phyloP scores from a whole-genome alignment of 2,113 vertebrate species.

The Leptocoma aspasia region DNA sequence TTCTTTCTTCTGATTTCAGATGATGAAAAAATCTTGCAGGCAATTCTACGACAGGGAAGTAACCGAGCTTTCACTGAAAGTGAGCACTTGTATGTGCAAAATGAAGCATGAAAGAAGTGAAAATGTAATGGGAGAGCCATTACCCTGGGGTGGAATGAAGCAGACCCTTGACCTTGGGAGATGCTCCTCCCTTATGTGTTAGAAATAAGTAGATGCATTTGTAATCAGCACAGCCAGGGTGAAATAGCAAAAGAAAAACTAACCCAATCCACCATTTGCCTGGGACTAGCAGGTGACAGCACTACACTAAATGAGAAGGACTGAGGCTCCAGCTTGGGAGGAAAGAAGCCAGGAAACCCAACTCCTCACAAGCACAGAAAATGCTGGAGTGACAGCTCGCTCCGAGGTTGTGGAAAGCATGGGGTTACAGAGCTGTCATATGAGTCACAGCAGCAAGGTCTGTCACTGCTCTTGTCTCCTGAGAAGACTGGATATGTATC shows the following conservation, averaged over 20 bases:
- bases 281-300: neutral
- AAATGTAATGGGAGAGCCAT: neutral
- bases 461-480: neutral
- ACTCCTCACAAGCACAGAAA: neutral
- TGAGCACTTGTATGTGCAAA: neutral
- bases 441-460: neutral
- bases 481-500: neutral
- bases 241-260: neutral
- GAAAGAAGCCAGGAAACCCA: neutral
- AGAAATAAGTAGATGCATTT: neutral
- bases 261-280: neutral
- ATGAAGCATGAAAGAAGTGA: neutral
- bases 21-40: neutral
- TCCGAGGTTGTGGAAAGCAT: neutral
- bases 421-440: neutral
- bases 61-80: neutral
- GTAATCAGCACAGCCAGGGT: neutral
- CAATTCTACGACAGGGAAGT: neutral
- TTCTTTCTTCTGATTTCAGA: neutral
- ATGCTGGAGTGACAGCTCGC: neutral
- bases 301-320: neutral
- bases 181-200: fast-evolving
- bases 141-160: neutral
- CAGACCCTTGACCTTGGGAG: neutral
- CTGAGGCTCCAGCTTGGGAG: neutral